Evolutionary conservation across 2,888 invertebrate genomes (phyloP).

Genomic region (Lycaena phlaeas): DNA sequence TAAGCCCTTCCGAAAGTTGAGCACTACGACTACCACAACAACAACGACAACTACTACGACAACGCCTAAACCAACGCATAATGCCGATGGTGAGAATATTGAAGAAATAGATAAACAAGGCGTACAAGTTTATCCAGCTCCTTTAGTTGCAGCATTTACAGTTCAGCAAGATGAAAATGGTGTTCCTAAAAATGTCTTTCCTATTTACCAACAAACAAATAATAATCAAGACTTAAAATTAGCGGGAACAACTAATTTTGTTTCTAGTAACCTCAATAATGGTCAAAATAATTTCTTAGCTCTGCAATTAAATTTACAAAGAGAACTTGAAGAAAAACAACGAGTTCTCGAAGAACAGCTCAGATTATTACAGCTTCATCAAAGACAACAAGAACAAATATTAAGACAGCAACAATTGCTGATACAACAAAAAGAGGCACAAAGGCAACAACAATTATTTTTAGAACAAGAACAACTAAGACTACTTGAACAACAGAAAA

Average conservation of each 20-base stretch:
- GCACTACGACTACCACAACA: conserved; percentile 47
- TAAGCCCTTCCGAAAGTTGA: conserved; percentile 18
- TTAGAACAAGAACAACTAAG: conserved; percentile 38
- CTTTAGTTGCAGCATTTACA: conserved; percentile 87
- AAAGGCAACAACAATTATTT: conserved; percentile 41
- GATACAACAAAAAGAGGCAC: conserved; percentile 59
- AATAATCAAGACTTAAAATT: conserved; percentile 30
- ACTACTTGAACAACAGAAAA: conserved; percentile 42
- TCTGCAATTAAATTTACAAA: conserved; percentile 53
- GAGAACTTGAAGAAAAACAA: conserved; percentile 77
- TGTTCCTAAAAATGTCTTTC: conserved; percentile 84
- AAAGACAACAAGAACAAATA: conserved; percentile 79
- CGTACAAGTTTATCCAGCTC: conserved; percentile 87
- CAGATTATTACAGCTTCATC: conserved; percentile 76
- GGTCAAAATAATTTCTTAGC: conserved; percentile 34
- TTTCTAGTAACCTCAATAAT: conserved; percentile 6
- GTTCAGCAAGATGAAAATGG: conserved; percentile 87
- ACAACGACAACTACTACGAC: conserved; percentile 73
- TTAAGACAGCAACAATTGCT: conserved; percentile 76
- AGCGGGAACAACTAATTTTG: conserved; percentile 25
- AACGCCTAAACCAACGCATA: conserved; percentile 78
- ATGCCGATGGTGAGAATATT: conserved; percentile 77
- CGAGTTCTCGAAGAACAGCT: conserved; percentile 80
- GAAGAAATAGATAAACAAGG: conserved; percentile 78
- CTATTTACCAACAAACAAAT: conserved; percentile 74